Evolutionary conservation across 1,140 invertebrate genomes (phyloP), one percentile per base, ranked within the genome.

Genomic region (Bombus terrestris): DNA sequence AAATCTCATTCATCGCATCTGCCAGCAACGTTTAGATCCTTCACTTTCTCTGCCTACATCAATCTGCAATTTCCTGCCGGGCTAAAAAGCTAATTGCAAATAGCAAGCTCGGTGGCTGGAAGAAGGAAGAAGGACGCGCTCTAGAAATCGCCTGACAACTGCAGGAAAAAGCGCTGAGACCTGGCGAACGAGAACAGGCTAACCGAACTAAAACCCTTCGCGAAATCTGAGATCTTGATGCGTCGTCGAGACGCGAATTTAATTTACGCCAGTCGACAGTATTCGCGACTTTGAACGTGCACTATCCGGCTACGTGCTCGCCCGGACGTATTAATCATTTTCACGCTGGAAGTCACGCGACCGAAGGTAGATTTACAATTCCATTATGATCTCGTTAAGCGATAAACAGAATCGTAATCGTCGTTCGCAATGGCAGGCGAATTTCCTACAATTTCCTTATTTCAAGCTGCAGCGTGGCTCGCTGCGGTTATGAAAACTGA

Each of bases 1-100:
- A 73, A 73, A 73, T 73, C 39, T 22, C 71, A 43, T 73, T 73
- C 71, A 22, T 73, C 9, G 28, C 8, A 32, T 73, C n/a, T 10
- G n/a, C 41, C 13, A 6, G 41, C 5, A 73, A 43, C 13, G 18
- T 73, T 71, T n/a, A 43, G 10, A 71, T 71, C 68, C n/a, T 47
- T 73, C 41, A 22, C 71, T 73, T 73, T 73, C 41, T 43, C 71
- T 47, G 15, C n/a, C 71, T 43, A 43, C 71, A 73, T 73, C 71
- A 43, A 43, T 73, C 71, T 73, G 22, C 71, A 32, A 73, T 73
- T 73, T 73, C 41, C 41, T 73, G 41, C 9, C 28, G 18, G 8
- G 66, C n/a, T 68, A 25, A 32, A 32, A 35, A 66, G 15, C 64
- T 35, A n/a, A n/a, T 35, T 35, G 32, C 8, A 32, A 66, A 10